Base-by-base conservation (phyloP, 2,797 vertebrate species). In the Eulemur rubriventer region DNA sequence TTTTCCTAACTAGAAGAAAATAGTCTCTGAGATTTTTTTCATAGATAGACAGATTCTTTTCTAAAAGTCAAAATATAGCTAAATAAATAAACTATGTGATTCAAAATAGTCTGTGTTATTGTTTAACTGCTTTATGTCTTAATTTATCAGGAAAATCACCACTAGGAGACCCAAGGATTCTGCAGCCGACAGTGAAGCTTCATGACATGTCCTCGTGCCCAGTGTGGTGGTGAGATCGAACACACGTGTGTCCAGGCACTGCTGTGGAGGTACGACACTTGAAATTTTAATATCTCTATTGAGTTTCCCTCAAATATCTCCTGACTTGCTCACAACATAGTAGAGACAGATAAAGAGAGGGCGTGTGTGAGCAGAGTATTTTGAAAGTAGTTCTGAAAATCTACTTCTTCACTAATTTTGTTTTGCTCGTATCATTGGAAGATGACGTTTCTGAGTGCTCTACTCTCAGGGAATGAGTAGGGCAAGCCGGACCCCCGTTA, bases 101-200 rank as follows among this genome's bases (percentile, higher is more conserved):
- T 78, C 52, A 30, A 8, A 55, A 55, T 24, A 55, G 52, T 55
- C 22, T 55, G 13, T 9, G 22, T 78, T 55, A 13, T 75, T 48
- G 28, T 48, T 52, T 52, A 43, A 9, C 46, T 73, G 24, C 24
- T 43, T 30, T 30, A 14, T 17, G 41, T 55, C 20, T 79, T 5
- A 7, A 24, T 79, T 79, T 35, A 24, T 35, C 14, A 79, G n/a
- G 75, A 55, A 55, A 55, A 22, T 13, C n/a, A 55, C 30, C n/a
- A 7, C 22, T 35, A 22, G 50, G 33, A 79, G 12, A 35, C 7
- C 33, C 11, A 8, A 35, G 50, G 18, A 16, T 24, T 79, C 33
- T 26, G 35, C 33, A 26, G n/a, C 2, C 10, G 3, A 52, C 10
- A 6, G 48, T 12, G 18, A 26, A 52, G n/a, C 0, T 2, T 7